Conservation (phyloP, 2,113 vertebrate species). For the Prinia subflava region DNA sequence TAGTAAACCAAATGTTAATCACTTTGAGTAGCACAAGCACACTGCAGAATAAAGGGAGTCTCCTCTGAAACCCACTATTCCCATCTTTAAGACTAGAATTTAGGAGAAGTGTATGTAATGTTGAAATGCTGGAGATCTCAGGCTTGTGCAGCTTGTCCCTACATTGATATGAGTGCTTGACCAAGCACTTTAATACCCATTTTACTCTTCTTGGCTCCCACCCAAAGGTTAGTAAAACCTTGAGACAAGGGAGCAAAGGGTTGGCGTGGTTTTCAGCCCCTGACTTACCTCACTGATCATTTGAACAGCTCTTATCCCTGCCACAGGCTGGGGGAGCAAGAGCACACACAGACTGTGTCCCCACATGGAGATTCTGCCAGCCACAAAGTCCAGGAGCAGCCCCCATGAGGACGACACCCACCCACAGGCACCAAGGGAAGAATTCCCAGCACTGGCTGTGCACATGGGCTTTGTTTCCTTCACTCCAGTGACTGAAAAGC, state of each 20-base stretch:
- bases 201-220: neutral
- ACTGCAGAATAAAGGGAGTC: neutral
- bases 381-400: neutral
- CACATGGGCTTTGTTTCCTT: neutral
- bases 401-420: neutral
- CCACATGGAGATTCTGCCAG: neutral
- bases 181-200: neutral
- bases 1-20: neutral
- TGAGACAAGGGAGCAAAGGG: neutral
- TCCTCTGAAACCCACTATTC: neutral
- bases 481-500: neutral
- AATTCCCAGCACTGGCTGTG: fast-evolving
- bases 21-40: neutral
- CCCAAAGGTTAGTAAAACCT: neutral
- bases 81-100: neutral
- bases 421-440: neutral
- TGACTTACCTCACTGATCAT: neutral
- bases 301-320: neutral
- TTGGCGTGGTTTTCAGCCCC: neutral
- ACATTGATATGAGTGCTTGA: fast-evolving
- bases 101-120: neutral
- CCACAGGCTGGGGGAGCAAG: neutral
- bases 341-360: neutral
- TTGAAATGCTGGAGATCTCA: neutral
- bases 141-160: neutral